Evolutionary conservation across 2,888 invertebrate species (phyloP).

Genomic region (Brassicogethes aeneus): DNA sequence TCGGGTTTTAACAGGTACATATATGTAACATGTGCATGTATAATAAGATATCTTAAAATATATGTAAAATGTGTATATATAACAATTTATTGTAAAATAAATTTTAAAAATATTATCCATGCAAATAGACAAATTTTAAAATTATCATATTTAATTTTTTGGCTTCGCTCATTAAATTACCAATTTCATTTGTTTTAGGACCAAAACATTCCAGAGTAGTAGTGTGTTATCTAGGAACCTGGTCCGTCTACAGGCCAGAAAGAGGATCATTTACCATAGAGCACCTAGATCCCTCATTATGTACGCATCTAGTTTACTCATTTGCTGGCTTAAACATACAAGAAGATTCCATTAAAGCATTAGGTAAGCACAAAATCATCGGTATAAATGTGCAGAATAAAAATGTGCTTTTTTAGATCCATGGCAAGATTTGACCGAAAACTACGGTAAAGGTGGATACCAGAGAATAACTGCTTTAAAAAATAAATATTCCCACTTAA

Average conservation of each 20-base stretch:
- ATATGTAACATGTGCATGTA: too few species aligned
- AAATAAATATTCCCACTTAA: conserved; percentile 59
- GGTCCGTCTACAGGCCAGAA: conserved; percentile 66
- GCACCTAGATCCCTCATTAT: conserved; percentile 62
- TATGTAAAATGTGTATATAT: too few species aligned
- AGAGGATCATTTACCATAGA: conserved; percentile 58
- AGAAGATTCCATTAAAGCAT: conserved; percentile 56
- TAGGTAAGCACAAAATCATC: conserved; percentile 46
- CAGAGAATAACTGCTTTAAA: conserved; percentile 59
- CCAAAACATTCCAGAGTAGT: conserved; percentile 65
- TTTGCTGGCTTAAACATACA: conserved; percentile 70
- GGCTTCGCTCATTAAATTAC: too few species aligned
- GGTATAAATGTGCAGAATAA: too few species aligned
- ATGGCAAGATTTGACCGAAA: conserved; percentile 66
- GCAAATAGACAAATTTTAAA: too few species aligned
- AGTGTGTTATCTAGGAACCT: conserved; percentile 70
- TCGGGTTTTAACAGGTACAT: too few species aligned
- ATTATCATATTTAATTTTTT: too few species aligned
- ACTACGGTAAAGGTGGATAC: conserved; percentile 65
- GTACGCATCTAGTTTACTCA: conserved; percentile 73
- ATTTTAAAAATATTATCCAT: too few species aligned
- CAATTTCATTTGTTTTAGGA: too few species aligned
- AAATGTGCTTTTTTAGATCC: conserved; percentile 58
- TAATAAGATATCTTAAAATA: too few species aligned
- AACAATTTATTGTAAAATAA: too few species aligned